phyloP scores from a whole-genome alignment of 1,140 invertebrate species.

The Drosophila sucinea region DNA sequence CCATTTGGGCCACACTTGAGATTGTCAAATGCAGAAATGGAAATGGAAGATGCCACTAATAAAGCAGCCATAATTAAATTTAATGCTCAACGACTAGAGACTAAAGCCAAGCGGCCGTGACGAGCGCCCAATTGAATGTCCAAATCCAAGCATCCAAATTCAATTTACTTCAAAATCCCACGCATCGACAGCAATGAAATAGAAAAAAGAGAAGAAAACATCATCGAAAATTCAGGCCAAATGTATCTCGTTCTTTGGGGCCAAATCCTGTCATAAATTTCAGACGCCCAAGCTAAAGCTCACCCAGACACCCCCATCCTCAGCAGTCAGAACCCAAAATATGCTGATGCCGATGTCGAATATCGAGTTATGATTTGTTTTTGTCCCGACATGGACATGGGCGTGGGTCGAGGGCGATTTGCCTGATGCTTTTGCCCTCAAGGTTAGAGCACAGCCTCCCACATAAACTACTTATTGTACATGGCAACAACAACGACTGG shows the following conservation, averaged over 20 bases:
- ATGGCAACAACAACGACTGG: slow-evolving; percentile 20
- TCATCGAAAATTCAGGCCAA: slow-evolving; percentile 44
- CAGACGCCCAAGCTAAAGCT: slow-evolving; percentile 30
- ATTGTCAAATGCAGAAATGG: slow-evolving; percentile 32
- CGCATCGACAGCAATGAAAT: slow-evolving; percentile 58
- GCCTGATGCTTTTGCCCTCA: slow-evolving; percentile 36
- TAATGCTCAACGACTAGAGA: slow-evolving; percentile 52
- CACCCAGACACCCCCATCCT: no score
- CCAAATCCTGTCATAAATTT: slow-evolving; percentile 78
- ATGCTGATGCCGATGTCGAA: slow-evolving; percentile 78
- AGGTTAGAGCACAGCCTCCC: slow-evolving; percentile 38
- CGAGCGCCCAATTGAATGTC: slow-evolving; percentile 27
- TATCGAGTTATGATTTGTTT: slow-evolving; percentile 81
- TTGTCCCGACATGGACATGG: slow-evolving; percentile 36
- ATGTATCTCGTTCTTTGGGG: slow-evolving; percentile 64
- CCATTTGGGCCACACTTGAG: slow-evolving; percentile 28
- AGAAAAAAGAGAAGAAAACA: slow-evolving; percentile 60
- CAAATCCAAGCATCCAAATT: slow-evolving; percentile 76
- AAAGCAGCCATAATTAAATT: slow-evolving; percentile 74
- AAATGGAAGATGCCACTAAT: slow-evolving; percentile 45
- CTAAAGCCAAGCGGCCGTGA: slow-evolving; percentile 34
- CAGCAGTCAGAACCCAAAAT: slow-evolving; percentile 50
- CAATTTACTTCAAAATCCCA: slow-evolving; percentile 79
- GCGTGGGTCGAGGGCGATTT: slow-evolving; percentile 50
- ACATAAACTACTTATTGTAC: slow-evolving; percentile 39